Percentiles rank a stretch among this genome's conserved stretches.
These are phyloP conservation scores for Pseudococcus viburni DNA, from an alignment of 2,888 invertebrate genomes.

Conservation along the genomic window DNA sequence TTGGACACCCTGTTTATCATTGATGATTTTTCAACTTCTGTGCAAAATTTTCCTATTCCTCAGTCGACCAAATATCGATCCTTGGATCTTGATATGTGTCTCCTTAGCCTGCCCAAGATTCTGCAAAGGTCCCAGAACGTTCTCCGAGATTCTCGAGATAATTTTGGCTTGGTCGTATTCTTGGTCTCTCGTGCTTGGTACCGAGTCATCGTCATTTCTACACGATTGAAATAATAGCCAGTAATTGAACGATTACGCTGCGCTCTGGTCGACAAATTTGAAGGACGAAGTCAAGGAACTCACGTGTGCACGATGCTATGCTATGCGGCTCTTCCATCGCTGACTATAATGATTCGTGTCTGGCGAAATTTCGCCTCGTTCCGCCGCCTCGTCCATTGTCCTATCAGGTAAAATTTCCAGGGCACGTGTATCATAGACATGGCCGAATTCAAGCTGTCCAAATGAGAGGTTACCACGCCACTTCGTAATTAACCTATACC, in stretches of 20 bases:
- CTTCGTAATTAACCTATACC: constrained; percentile 22
- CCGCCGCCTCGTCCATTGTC: not conserved
- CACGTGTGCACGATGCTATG: not conserved
- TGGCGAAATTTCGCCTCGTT: not conserved
- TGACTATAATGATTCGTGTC: not conserved
- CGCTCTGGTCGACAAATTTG: constrained; percentile 18
- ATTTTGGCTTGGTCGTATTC: not conserved
- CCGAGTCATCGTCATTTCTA: not conserved
- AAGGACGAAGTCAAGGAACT: constrained; percentile 53
- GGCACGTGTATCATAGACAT: constrained; percentile 32
- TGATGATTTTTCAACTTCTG: no score
- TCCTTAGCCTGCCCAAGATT: no score
- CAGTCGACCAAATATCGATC: no score
- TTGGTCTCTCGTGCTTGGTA: not conserved
- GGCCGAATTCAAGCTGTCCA: not conserved
- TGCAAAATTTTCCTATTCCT: no score
- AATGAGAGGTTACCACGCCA: not conserved
- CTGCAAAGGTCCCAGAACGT: no score
- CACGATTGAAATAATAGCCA: constrained; percentile 23
- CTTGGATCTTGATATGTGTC: no score
- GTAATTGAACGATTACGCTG: constrained; percentile 44
- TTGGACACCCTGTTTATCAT: no score
- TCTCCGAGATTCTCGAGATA: no score
- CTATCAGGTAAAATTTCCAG: constrained; percentile 27
- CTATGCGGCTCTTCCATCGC: not conserved